phyloP scores from a whole-genome alignment of 2,113 vertebrate genomes.

The Petrocephalus zakoni region DNA sequence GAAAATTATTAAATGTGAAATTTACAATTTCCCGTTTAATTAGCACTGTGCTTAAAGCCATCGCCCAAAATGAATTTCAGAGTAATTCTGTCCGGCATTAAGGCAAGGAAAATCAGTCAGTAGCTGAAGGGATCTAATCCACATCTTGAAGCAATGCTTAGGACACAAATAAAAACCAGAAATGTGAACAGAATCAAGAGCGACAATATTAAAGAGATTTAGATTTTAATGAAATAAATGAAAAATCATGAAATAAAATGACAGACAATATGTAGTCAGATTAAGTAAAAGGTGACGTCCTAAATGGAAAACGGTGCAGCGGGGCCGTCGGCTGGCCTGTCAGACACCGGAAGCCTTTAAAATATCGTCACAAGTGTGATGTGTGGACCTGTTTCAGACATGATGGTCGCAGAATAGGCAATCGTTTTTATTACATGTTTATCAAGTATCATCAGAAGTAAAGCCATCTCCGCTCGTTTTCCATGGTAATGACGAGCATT shows the following conservation, averaged over 20 bases:
- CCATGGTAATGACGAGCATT: slow-evolving; percentile 47
- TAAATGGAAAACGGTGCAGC: background rate
- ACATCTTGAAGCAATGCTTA: background rate
- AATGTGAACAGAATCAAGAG: background rate
- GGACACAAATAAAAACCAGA: background rate
- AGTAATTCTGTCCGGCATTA: background rate
- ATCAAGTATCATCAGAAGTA: slow-evolving; percentile 49
- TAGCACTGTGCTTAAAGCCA: background rate
- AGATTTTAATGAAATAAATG: background rate
- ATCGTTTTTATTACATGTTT: slow-evolving; percentile 60
- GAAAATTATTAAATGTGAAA: background rate
- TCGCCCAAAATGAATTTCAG: background rate
- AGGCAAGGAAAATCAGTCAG: background rate
- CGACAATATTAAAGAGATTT: background rate
- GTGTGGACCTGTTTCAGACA: background rate
- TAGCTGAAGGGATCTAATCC: background rate
- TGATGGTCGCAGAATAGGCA: slow-evolving; percentile 31
- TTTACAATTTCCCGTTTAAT: background rate
- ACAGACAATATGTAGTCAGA: background rate
- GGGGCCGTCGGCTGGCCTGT: background rate
- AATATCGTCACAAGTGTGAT: background rate
- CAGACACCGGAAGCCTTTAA: background rate
- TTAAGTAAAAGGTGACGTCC: background rate
- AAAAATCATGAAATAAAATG: slow-evolving; percentile 8
- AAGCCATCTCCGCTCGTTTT: slow-evolving; percentile 32